Base-by-base conservation (phyloP, 2,888 invertebrate genomes). In the Lepetodrilus schrolli region DNA sequence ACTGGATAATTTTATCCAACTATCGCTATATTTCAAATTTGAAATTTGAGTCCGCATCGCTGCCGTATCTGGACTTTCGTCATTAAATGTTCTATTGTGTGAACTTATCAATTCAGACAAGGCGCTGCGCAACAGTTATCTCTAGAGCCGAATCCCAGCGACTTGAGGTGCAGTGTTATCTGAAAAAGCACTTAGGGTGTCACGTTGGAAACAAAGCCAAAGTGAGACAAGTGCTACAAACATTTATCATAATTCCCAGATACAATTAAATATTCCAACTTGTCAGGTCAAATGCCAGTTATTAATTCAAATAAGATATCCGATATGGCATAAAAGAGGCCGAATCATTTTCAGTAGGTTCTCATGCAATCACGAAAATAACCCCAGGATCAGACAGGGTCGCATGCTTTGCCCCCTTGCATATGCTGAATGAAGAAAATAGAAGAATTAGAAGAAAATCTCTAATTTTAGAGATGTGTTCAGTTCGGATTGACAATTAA, bases 211-310 rank as follows among this genome's bases (percentile, higher is more conserved):
- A 58, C 58, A 58, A 23, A 34, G 34, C 58, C 13, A n/a, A 13
- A 34, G n/a, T 58, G 26, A 30, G 26, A 58, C 26, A 58, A 10
- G 26, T 58, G 58, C 17, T 26, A 58, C 58, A 58, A 30, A 3
- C 58, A 58, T 58, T 58, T 34, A 58, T 58, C 58, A 58, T 10
- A 58, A 58, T 30, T 58, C 58, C 30, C 58, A 8, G 26, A 43
- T 26, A 58, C 58, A 58, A 58, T 58, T 58, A 58, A 58, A 58
- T 58, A 58, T 58, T 58, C 58, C 58, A 58, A 58, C 30, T 34
- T 58, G 23, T 17, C 30, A 58, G 58, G 26, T 58, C 58, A 58
- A 34, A 58, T 58, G 58, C 30, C 58, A 58, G 26, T 58, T 58
- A 58, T 58, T 58, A 58, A 58, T 58, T 58, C 58, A 23, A 58